phyloP scores from a whole-genome alignment of 2,888 invertebrate species.

The Tinea trinotella region DNA sequence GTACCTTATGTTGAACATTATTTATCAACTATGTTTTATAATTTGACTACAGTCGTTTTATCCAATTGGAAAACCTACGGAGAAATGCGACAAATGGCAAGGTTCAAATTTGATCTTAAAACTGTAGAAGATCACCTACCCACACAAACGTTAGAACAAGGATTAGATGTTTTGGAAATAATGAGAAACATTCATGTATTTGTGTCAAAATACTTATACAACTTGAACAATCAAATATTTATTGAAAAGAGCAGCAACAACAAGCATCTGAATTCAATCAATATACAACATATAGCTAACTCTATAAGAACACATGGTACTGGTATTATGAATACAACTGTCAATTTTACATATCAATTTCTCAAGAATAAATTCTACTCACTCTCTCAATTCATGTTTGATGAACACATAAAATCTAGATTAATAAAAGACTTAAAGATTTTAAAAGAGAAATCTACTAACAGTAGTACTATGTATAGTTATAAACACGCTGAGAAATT shows the following conservation, averaged over 20 bases:
- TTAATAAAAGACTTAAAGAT: constrained; percentile 89
- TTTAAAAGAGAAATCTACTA: constrained; percentile 81
- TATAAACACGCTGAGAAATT: constrained; percentile 95
- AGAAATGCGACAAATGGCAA: constrained; percentile 95
- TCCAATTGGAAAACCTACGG: constrained; percentile 99
- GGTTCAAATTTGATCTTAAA: constrained; percentile 83
- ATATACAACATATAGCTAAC: constrained; percentile 95
- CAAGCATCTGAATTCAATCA: constrained; percentile 95
- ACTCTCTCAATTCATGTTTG: constrained; percentile 97
- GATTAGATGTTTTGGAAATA: constrained; percentile 95
- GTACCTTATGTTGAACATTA: constrained; percentile 88
- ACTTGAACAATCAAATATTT: constrained; percentile 96
- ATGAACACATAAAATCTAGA: constrained; percentile 97
- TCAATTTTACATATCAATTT: constrained; percentile 95
- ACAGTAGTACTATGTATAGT: constrained; percentile 80
- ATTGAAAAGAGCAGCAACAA: constrained; percentile 92
- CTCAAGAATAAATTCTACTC: constrained; percentile 92
- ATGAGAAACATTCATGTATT: constrained; percentile 97
- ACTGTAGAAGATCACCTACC: constrained; percentile 95
- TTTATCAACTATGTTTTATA: constrained; percentile 95
- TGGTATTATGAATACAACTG: constrained; percentile 96
- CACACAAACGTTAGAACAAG: constrained; percentile 96
- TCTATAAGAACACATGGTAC: constrained; percentile 97
- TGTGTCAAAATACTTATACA: constrained; percentile 93
- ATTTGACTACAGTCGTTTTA: constrained; percentile 95